A percentile compares a stretch with the other conserved stretches of the same genome.
phyloP scores from a whole-genome alignment of 2,888 invertebrate species.

The Rhimphoctona megacephalus region DNA sequence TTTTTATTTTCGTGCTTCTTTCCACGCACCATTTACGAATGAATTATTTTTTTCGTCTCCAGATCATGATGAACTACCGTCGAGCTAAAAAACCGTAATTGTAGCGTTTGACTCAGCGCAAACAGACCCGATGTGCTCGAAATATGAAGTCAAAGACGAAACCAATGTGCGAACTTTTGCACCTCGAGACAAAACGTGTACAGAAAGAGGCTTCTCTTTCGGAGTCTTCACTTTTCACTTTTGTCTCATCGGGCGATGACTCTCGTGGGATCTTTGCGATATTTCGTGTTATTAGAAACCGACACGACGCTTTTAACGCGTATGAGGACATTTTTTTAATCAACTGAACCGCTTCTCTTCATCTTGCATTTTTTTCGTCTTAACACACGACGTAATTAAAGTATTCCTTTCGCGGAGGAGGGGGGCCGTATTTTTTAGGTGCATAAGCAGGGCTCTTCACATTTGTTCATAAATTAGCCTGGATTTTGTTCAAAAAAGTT shows the following conservation, averaged over 20 bases:
- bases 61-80: neutral
- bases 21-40: neutral
- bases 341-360: neutral
- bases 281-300: neutral
- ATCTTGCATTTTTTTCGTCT: neutral
- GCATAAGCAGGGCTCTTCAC: no score
- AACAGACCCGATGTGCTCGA: slow-evolving; percentile 54
- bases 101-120: slow-evolving; percentile 53
- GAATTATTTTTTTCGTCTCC: neutral
- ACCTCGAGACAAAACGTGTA: neutral
- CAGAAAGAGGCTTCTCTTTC: slow-evolving; percentile 1
- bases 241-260: neutral
- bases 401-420: no score
- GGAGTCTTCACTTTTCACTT: slow-evolving; percentile 31
- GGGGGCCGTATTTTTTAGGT: no score
- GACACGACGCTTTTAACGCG: neutral
- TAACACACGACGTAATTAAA: neutral
- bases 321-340: neutral
- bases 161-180: slow-evolving; percentile 11
- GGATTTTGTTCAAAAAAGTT: no score
- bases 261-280: slow-evolving; percentile 21
- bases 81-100: slow-evolving; percentile 10
- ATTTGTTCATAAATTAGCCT: no score
- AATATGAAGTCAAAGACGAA: slow-evolving; percentile 55
- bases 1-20: neutral